These are phyloP conservation scores for Hippoglossus stenolepis DNA, from an alignment of 2,113 vertebrate species.

Conservation along the genomic window DNA sequence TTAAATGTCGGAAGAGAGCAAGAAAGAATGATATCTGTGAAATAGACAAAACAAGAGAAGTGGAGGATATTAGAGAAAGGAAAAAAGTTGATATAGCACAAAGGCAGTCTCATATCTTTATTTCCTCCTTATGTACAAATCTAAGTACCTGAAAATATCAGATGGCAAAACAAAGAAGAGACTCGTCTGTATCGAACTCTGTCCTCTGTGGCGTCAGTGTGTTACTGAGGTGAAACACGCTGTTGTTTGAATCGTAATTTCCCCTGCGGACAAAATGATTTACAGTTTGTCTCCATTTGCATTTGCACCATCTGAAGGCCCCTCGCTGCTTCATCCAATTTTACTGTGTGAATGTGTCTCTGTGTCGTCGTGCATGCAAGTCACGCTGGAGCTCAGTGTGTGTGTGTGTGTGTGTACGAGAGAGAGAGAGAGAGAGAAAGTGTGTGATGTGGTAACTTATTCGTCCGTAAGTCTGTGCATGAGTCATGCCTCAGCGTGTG, in stretches of 20 bases:
- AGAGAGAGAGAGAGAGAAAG: no score
- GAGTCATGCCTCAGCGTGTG: no score
- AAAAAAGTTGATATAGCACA: no score
- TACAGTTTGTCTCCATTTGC: constrained; percentile 45
- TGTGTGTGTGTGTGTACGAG: not conserved
- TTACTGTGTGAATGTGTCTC: not conserved
- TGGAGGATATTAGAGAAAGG: not conserved
- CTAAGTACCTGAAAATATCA: not conserved
- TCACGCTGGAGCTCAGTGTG: constrained; percentile 13
- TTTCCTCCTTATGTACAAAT: not conserved
- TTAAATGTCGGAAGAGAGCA: no score
- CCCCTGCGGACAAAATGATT: constrained; percentile 39
- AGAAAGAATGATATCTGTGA: no score
- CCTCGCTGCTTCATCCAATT: constrained; percentile 34
- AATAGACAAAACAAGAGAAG: not conserved
- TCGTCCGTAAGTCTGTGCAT: no score
- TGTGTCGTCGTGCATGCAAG: not conserved
- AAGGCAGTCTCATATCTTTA: not conserved
- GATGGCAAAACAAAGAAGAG: no score
- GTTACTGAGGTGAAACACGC: constrained; percentile 2
- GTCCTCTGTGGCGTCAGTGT: not conserved
- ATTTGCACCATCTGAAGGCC: constrained; percentile 19
- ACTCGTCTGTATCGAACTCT: no score
- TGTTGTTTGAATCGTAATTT: not conserved
- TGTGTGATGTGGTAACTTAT: no score